A percentile compares a stretch with the other conserved stretches of the same genome.
Conservation (phyloP, 2,888 invertebrate genomes). For the Endotricha flammealis region DNA sequence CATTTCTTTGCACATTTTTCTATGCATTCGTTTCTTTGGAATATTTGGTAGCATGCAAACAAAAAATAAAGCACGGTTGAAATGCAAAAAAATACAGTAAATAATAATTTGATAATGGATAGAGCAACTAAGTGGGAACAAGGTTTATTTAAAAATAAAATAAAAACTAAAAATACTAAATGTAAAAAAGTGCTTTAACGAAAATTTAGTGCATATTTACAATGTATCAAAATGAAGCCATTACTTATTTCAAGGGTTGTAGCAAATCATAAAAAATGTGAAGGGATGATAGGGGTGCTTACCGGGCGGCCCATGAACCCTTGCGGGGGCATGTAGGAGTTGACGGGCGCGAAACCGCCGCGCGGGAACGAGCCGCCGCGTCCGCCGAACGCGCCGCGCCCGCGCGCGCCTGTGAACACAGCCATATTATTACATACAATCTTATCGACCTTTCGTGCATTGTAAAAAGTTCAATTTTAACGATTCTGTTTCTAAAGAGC, state of each 20-base stretch:
- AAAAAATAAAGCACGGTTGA: conserved; percentile 33
- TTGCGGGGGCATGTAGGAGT: conserved; percentile 67
- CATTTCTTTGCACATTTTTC: conserved; percentile 75
- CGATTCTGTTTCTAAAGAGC: too few species aligned
- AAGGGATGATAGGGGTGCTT: too few species aligned
- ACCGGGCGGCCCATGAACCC: conserved; percentile 67
- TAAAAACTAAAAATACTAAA: too few species aligned
- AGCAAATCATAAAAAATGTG: conserved; percentile 13
- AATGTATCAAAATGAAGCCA: too few species aligned
- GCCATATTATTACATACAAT: too few species aligned
- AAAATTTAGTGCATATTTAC: too few species aligned
- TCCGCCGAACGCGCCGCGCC: conserved; percentile 60
- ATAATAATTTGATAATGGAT: not conserved
- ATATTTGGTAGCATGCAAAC: conserved; percentile 35
- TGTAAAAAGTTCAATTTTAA: too few species aligned
- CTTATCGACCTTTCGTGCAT: too few species aligned
- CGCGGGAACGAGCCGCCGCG: conserved; percentile 66
- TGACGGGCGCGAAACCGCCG: conserved; percentile 66
- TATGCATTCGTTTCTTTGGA: conserved; percentile 67
- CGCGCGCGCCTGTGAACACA: conserved; percentile 47
- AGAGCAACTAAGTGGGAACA: too few species aligned
- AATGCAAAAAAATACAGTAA: conserved; percentile 71
- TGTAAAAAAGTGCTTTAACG: too few species aligned
- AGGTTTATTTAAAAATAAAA: too few species aligned
- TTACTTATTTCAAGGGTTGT: too few species aligned